phyloP scores from a whole-genome alignment of 1,140 invertebrate species.

The Orius laevigatus region DNA sequence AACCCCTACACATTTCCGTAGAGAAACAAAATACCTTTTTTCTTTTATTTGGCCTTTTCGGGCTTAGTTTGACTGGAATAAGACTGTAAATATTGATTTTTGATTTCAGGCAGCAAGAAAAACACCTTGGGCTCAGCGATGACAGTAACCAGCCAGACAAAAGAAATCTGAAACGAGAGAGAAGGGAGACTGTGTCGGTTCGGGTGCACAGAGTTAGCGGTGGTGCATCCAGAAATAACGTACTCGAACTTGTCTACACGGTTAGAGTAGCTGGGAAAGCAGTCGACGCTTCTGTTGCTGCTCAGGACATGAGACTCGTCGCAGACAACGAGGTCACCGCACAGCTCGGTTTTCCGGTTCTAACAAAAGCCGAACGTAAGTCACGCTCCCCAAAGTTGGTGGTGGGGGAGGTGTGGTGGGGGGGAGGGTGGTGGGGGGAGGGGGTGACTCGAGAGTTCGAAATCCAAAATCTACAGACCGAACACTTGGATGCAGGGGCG shows the following conservation, averaged over 20 bases:
- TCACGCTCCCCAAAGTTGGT: slow-evolving; percentile 11
- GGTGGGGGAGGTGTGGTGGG: too few relatives aligned
- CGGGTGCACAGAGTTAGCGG: slow-evolving; percentile 13
- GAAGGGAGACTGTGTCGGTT: slow-evolving; percentile 14
- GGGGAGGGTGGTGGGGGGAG: too few relatives aligned
- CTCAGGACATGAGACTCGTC: slow-evolving; percentile 59
- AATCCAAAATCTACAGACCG: too few relatives aligned
- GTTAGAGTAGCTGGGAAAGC: slow-evolving; percentile 58
- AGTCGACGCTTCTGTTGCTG: slow-evolving; percentile 56
- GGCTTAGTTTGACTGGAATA: not conserved
- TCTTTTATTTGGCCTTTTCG: too few relatives aligned
- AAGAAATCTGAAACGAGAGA: slow-evolving; percentile 8
- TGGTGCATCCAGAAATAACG: not conserved
- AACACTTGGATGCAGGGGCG: too few relatives aligned
- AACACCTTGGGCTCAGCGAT: slow-evolving; percentile 40
- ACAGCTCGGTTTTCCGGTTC: slow-evolving; percentile 55
- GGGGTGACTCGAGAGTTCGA: too few relatives aligned
- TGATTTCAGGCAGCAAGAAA: slow-evolving; percentile 45
- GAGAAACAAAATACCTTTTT: too few relatives aligned
- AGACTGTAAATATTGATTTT: not conserved
- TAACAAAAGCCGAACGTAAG: slow-evolving; percentile 70
- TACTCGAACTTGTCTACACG: slow-evolving; percentile 48
- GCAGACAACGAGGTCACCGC: slow-evolving; percentile 51
- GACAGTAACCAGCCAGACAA: slow-evolving; percentile 7
- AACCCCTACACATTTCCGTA: too few relatives aligned